Evolutionary conservation across 2,888 invertebrate genomes (phyloP), one percentile per base, ranked within the genome.

Genomic region (Argyra leucocephala): DNA sequence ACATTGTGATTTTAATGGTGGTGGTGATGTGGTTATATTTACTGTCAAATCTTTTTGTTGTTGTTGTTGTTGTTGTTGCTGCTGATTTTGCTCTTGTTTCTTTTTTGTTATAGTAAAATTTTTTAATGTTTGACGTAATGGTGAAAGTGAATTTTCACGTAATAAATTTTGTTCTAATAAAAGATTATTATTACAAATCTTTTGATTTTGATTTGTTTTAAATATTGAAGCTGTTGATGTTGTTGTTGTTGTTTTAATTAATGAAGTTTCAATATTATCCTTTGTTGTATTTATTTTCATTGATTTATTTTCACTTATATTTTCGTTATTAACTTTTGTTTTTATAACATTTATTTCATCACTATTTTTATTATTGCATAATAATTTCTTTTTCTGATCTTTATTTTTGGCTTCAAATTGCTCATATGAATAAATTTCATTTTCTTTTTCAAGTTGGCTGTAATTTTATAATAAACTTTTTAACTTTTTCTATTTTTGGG

Each of bases 391-490:
- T 18, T 48, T 60, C 63, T 62, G 23, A 61, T 21, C 57, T 61
- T 31, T 61, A 63, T 24, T 72, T 71, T 73, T 74, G 74, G 79
- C 80, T 74, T 79, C 79, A 75, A 76, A 76, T 76, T 80, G 80
- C 71, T 75, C 77, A 74, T 76, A 76, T 71, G 80, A 79, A 74
- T 79, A 80, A 72, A 80, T 79, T 75, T 79, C 80, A 79, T 78
- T 72, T 74, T 78, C 75, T 73, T 79, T 79, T 73, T 80, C 80
- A 76, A 80, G 76, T 73, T 79, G 76, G 77, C 80, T 80, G 77
- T 68, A 80, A 78, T 48, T 48, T 48, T 48, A 48, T 48, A 7
- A 31, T 31, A 31, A 31, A 31, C 31, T 31, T n/a, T 7, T 31
- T 48, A 18, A 48, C 48, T 67, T 66, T 62, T 65, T n/a, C n/a